Evolutionary conservation across 2,888 invertebrate species (phyloP).

Genomic region (Xestia xanthographa): DNA sequence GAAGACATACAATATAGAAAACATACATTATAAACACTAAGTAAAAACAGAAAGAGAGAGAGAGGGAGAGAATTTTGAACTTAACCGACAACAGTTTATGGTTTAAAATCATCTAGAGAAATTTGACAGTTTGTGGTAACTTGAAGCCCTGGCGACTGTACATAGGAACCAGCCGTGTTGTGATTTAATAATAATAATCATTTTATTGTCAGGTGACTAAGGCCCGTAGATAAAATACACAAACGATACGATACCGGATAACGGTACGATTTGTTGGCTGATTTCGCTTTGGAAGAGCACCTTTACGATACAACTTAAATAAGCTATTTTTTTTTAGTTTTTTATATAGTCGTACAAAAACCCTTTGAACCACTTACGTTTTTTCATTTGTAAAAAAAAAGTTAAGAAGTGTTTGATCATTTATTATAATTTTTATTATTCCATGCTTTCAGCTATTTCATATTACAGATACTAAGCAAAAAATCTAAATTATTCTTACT

Average conservation of each 20-base stretch:
- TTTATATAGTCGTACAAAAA: slow-evolving; percentile 23
- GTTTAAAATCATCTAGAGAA: too few relatives aligned
- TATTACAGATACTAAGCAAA: neutral
- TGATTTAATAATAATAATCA: too few relatives aligned
- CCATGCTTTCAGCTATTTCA: neutral
- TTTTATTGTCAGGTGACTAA: too few relatives aligned
- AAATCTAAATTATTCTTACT: neutral
- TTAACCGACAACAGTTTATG: too few relatives aligned
- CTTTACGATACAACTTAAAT: neutral
- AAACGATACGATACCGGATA: too few relatives aligned
- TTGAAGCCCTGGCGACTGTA: neutral
- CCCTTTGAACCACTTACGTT: neutral
- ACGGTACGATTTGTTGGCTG: too few relatives aligned
- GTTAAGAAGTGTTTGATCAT: neutral
- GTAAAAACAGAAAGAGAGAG: too few relatives aligned
- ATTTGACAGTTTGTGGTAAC: too few relatives aligned
- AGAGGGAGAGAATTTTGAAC: too few relatives aligned
- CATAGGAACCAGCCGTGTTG: neutral
- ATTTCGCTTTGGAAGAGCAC: neutral
- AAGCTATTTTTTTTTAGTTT: neutral
- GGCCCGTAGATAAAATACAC: too few relatives aligned
- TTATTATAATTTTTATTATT: neutral
- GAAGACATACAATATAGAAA: too few relatives aligned
- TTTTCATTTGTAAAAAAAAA: neutral
- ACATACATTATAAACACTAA: too few relatives aligned